A percentile compares a stretch with the other conserved stretches of the same genome.
Conservation (phyloP, 2,113 vertebrate species). For the Clinocottus analis region DNA sequence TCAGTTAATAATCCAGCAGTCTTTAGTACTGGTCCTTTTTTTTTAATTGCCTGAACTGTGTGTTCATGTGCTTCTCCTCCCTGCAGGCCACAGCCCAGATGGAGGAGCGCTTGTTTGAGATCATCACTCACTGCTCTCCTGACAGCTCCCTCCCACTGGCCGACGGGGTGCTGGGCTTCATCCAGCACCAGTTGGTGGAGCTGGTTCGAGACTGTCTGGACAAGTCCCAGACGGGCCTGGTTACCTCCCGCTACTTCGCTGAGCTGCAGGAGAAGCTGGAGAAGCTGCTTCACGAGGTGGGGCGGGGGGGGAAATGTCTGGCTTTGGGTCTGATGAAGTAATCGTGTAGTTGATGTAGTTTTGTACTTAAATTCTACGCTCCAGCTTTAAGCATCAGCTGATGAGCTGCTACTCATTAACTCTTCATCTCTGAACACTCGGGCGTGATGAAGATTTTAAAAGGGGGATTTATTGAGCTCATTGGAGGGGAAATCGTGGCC, state of each 20-base stretch:
- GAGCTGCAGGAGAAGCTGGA: conserved; percentile 98
- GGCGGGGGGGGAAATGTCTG: conserved; percentile 24
- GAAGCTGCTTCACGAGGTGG: conserved; percentile 92
- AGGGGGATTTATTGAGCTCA: conserved; percentile 34
- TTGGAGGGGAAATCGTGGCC: background rate
- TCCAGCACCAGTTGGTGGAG: conserved; percentile 97
- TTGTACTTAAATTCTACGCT: background rate
- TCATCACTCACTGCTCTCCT: conserved; percentile 86
- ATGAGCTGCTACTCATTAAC: conserved; percentile 16
- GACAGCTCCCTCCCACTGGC: conserved; percentile 90
- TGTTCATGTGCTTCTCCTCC: conserved; percentile 37
- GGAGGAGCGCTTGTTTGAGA: conserved; percentile 94
- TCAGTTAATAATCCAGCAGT: background rate
- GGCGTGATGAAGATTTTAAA: conserved; percentile 41
- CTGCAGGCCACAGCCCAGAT: conserved; percentile 95
- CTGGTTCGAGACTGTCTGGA: conserved; percentile 96
- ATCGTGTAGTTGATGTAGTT: background rate
- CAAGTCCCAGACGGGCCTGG: conserved; percentile 91
- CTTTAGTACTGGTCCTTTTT: background rate
- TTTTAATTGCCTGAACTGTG: no score
- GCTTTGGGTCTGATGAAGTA: background rate
- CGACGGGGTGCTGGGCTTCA: conserved; percentile 96
- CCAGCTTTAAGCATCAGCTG: conserved; percentile 1
- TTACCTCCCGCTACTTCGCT: conserved; percentile 95
- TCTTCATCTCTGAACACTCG: background rate